Conservation (phyloP, 2,797 vertebrate species). For the Ciconia nigra region DNA sequence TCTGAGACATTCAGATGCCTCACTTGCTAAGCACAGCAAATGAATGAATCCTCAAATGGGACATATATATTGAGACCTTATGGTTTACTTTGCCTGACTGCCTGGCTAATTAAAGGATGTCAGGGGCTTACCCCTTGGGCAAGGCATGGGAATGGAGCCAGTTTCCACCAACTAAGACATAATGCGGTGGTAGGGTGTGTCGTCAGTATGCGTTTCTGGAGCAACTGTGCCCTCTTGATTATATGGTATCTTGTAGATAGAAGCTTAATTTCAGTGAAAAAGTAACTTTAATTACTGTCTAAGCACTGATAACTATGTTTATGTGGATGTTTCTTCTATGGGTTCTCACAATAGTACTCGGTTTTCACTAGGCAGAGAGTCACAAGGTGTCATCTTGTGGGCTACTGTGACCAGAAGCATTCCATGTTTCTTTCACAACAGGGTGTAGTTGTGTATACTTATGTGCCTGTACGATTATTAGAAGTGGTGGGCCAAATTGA, state of each 20-base stretch:
- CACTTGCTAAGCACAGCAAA: not conserved
- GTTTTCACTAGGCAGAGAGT: not conserved
- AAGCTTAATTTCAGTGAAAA: not conserved
- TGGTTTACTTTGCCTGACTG: not conserved
- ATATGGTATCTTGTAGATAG: not conserved
- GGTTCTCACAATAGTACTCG: not conserved
- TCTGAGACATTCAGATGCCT: not conserved
- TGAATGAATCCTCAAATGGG: not conserved
- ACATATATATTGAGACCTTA: not conserved
- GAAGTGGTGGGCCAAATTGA: not conserved
- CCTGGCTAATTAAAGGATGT: not conserved
- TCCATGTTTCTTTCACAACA: not conserved
- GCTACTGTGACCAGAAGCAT: not conserved
- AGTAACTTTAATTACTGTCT: not conserved
- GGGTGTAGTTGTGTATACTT: not conserved
- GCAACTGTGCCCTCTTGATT: not conserved
- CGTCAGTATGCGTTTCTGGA: not conserved
- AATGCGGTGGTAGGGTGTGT: not conserved
- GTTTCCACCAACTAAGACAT: not conserved
- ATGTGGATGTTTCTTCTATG: not conserved
- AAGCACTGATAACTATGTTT: not conserved
- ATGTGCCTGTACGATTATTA: not conserved
- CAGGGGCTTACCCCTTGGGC: not conserved
- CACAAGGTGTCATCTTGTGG: not conserved
- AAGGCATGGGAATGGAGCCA: not conserved